These are phyloP conservation scores for Spinus pinus DNA, from an alignment of 2,797 vertebrate species.

Conservation along the genomic window DNA sequence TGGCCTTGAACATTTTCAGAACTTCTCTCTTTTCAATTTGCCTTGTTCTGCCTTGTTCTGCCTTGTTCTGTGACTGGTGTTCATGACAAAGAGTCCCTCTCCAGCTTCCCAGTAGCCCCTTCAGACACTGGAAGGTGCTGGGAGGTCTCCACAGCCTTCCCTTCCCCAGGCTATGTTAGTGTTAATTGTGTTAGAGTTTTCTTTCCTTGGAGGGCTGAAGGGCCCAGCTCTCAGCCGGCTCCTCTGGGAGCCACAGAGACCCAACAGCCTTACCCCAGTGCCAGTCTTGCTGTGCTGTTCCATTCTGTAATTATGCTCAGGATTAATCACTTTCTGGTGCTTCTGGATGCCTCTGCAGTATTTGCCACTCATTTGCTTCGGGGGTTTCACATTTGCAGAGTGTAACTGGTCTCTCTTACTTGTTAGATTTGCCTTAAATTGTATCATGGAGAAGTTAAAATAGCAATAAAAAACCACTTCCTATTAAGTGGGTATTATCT, in stretches of 20 bases:
- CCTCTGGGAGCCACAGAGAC: not conserved
- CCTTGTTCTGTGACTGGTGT: not conserved
- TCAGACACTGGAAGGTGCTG: not conserved
- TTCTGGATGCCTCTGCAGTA: not conserved
- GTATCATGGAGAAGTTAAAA: not conserved
- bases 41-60: not conserved
- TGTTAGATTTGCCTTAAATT: not conserved
- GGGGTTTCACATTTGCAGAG: not conserved
- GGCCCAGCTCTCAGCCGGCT: not conserved
- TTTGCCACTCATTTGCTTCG: not conserved
- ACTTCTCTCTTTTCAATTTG: not conserved
- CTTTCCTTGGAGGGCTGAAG: not conserved
- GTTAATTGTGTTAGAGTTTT: not conserved
- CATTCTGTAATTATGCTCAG: not conserved
- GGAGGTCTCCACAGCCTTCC: not conserved
- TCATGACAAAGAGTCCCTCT: not conserved
- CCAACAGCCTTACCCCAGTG: rapidly evolving
- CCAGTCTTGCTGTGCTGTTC: not conserved
- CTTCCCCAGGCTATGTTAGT: not conserved
- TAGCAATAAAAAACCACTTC: not conserved
- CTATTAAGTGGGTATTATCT: not conserved
- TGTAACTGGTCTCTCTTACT: not conserved
- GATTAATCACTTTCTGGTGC: not conserved
- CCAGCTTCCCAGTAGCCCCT: not conserved
- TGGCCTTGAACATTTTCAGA: not conserved